These are phyloP conservation scores for Drosophila saltans DNA, from an alignment of 1,140 invertebrate species.

Conservation along the genomic window DNA sequence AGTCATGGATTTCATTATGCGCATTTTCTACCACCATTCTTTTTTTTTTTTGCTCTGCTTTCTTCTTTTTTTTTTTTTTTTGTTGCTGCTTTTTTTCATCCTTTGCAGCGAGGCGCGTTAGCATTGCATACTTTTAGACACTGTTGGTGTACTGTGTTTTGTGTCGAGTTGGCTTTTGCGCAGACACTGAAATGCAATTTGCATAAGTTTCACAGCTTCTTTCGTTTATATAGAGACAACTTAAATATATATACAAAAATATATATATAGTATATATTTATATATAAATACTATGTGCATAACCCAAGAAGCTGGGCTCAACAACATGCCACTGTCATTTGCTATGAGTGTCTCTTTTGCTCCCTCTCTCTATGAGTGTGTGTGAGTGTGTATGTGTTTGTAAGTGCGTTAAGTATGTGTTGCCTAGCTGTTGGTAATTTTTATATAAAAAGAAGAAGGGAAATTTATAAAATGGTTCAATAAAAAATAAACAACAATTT, in stretches of 20 bases:
- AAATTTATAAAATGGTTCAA: neutral
- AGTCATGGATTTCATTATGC: conserved; percentile 80
- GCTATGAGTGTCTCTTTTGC: conserved; percentile 15
- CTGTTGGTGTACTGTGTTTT: conserved; percentile 47
- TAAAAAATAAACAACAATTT: conserved; percentile 11
- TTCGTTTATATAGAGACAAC: conserved; percentile 73
- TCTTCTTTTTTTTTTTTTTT: conserved; percentile 5
- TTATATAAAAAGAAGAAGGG: conserved; percentile 33
- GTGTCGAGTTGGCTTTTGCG: conserved; percentile 68
- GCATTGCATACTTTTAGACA: conserved; percentile 78
- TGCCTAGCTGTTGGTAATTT: conserved; percentile 76
- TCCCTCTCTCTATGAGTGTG: conserved; percentile 19
- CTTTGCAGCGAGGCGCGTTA: conserved; percentile 63
- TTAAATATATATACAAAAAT: conserved; percentile 50
- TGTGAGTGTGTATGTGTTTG: conserved; percentile 22
- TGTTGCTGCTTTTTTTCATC: neutral
- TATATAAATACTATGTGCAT: conserved; percentile 80
- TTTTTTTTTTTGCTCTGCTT: conserved; percentile 17
- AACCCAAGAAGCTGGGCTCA: conserved; percentile 59
- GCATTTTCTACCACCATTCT: conserved; percentile 71
- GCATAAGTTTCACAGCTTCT: conserved; percentile 81
- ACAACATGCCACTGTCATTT: conserved; percentile 41
- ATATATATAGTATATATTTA: conserved; percentile 53
- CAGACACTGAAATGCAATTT: conserved; percentile 81
- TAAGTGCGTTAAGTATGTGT: conserved; percentile 72